These are phyloP conservation scores for Apamea monoglypha DNA, from an alignment of 2,888 invertebrate genomes.

Conservation along the genomic window DNA sequence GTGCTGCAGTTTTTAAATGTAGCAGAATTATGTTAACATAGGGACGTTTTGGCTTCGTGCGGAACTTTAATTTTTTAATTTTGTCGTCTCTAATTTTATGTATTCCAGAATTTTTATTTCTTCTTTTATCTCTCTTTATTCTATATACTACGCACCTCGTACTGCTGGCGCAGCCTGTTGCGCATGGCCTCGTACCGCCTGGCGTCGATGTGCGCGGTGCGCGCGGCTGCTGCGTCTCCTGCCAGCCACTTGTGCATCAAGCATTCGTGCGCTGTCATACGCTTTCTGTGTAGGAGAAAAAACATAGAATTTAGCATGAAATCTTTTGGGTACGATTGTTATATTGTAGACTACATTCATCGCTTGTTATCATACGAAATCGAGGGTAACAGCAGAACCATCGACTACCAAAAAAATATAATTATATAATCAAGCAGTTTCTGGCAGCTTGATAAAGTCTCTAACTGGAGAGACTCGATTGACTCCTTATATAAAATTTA, in stretches of 20 bases:
- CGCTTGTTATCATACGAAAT: background rate
- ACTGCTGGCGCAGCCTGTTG: slow-evolving; percentile 95
- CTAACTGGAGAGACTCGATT: background rate
- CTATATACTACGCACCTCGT: slow-evolving; percentile 80
- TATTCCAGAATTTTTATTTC: background rate
- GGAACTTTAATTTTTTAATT: background rate
- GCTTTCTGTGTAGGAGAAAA: slow-evolving; percentile 92
- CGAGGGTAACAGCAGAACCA: background rate
- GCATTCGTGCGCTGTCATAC: slow-evolving; percentile 99
- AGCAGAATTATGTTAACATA: background rate
- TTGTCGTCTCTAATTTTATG: background rate
- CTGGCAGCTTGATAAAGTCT: background rate
- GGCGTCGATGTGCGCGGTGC: slow-evolving; percentile 95
- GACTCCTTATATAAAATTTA: no score
- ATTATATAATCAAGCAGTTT: background rate
- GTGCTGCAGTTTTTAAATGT: background rate
- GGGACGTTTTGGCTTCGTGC: no score
- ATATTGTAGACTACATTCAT: background rate
- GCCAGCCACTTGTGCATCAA: slow-evolving; percentile 98
- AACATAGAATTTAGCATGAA: background rate
- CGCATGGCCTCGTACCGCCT: slow-evolving; percentile 96
- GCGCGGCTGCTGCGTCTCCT: slow-evolving; percentile 93
- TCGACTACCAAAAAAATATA: background rate
- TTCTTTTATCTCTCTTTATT: background rate
- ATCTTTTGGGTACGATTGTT: background rate